A percentile compares a stretch with the other conserved stretches of the same genome.
These are phyloP conservation scores for Cryptocheilus praepositus DNA, from an alignment of 2,888 invertebrate genomes.

Conservation along the genomic window DNA sequence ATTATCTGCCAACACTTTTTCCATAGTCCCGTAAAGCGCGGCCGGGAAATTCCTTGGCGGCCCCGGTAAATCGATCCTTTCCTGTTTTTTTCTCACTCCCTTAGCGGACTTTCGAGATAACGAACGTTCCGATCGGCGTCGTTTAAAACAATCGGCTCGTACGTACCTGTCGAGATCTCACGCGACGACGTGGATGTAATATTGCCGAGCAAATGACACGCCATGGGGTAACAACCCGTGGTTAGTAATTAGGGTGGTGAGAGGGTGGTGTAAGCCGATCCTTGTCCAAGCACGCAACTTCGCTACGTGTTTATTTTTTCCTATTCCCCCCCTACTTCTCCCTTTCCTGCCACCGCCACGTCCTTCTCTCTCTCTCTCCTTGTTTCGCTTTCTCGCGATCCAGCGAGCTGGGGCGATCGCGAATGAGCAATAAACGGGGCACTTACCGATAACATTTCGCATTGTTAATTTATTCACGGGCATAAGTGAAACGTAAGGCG, in stretches of 20 bases:
- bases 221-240: constrained; percentile 72
- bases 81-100: background rate
- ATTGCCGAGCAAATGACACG: constrained; percentile 70
- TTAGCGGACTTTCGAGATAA: constrained; percentile 12
- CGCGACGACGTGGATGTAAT: constrained; percentile 67
- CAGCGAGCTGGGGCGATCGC: background rate
- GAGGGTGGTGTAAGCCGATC: constrained; percentile 38
- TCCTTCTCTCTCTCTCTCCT: background rate
- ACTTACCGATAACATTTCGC: no score
- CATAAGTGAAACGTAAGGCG: no score
- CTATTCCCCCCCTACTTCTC: background rate
- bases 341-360: background rate
- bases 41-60: no score
- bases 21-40: no score
- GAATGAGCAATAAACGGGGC: no score
- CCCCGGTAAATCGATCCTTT: no score
- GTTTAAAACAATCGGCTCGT: constrained; percentile 70
- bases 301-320: constrained; percentile 34
- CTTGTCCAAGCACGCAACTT: constrained; percentile 53
- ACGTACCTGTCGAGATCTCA: constrained; percentile 50
- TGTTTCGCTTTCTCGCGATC: background rate
- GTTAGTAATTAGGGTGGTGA: constrained; percentile 67
- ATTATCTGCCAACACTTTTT: no score
- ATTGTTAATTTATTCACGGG: no score
- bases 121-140: constrained; percentile 59